phyloP scores from a whole-genome alignment of 2,888 invertebrate species.

The Drosophila atripex region DNA sequence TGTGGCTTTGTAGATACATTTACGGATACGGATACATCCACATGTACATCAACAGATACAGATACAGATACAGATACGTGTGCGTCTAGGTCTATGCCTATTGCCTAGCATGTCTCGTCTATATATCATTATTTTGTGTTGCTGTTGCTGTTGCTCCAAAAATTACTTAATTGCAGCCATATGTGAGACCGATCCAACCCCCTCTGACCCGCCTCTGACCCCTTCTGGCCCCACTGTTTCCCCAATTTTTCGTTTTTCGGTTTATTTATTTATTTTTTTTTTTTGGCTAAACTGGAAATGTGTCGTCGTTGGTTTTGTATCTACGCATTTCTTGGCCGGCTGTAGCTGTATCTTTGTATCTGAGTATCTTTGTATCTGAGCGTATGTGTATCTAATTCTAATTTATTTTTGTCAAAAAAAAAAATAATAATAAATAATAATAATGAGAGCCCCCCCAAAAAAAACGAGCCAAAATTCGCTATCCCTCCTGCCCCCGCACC shows the following conservation, averaged over 20 bases:
- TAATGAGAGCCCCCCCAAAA: conserved; percentile 55
- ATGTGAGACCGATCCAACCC: conserved; percentile 51
- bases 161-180: conserved; percentile 78
- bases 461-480: conserved; percentile 18
- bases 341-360: conserved; percentile 28
- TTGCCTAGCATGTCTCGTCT: conserved; percentile 37
- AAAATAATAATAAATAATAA: conserved; percentile 36
- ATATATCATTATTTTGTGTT: conserved; percentile 60
- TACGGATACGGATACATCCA: not conserved
- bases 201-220: not conserved
- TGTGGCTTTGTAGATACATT: not conserved
- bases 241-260: not conserved
- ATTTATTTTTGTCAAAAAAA: conserved; percentile 71
- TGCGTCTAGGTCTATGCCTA: conserved; percentile 28
- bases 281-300: conserved; percentile 67
- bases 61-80: not conserved
- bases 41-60: not conserved
- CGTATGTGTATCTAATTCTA: conserved; percentile 68
- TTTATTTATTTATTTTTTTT: not conserved
- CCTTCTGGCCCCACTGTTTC: conserved; percentile 2
- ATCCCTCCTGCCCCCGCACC: not conserved
- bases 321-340: conserved; percentile 61
- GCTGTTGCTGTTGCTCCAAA: conserved; percentile 65
- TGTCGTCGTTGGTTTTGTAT: conserved; percentile 50
- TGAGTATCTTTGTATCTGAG: conserved; percentile 24